Evolutionary conservation across 2,113 vertebrate genomes (phyloP), one percentile per base, ranked within the genome.

Genomic region (Nettapus auritus): DNA sequence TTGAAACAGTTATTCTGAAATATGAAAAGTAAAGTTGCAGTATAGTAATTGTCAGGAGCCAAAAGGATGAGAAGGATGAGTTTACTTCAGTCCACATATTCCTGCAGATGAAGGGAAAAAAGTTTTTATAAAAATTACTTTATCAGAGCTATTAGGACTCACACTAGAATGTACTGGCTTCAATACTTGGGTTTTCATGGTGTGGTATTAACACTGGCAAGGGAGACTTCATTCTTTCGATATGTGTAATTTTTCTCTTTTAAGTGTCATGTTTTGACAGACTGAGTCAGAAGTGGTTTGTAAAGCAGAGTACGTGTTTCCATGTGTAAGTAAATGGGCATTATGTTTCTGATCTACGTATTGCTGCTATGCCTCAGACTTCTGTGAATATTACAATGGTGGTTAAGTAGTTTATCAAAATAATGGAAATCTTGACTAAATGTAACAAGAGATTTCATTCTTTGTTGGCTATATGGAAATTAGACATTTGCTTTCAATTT

Each of bases 261-360:
- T 11, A 70, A 94, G 82, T 95, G 94, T 90, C 79, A 40, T 86
- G 36, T 96, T 97, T 97, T 94, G 95, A 93, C 80, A 91, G 90
- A 88, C 25, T 88, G 93, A 89, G 40, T 97, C 67, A 93, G 75
- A 77, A 91, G 79, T 93, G 89, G 87, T 91, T 91, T 91, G 57
- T 96, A 88, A 80, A 91, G 90, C 82, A 88, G 79, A 88, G 50
- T 76, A n/a, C 0, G 0, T 89, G 46, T 86, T 97, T 80, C 63
- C 21, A 8, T 22, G 57, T 85, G 53, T 88, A 91, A 94, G 82
- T 96, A 96, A 94, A 88, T 82, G 82, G 82, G 11, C 16, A 6
- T 50, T 60, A 23, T 73, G 4, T 82, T 91, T 93, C 85, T 90
- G 13, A 57, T 93, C 48, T 68, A 2, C 25, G 0, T 82, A 18